Evolutionary conservation across 2,888 invertebrate genomes (phyloP).

Genomic region (Dasypolia templi): DNA sequence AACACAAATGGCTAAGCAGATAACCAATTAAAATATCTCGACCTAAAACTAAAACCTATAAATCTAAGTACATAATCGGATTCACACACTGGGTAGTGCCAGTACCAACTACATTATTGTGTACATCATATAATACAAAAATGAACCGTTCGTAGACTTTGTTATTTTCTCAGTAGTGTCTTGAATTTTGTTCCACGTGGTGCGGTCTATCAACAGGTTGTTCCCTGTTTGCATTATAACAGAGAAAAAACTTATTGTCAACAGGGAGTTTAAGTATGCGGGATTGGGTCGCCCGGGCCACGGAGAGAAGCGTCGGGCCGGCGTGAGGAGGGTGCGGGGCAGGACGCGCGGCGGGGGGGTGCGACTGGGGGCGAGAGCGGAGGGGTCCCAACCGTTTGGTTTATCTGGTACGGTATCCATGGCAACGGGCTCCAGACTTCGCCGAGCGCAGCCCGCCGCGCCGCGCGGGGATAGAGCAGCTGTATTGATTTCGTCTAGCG

Average conservation of each 20-base stretch:
- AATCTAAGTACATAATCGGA: conserved; percentile 1
- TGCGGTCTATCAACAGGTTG: conserved; percentile 76
- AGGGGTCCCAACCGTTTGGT: conserved; percentile 68
- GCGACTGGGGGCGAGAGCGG: conserved; percentile 57
- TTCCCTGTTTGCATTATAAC: conserved; percentile 62
- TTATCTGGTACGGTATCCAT: conserved; percentile 85
- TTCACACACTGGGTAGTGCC: neutral
- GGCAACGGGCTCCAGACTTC: conserved; percentile 82
- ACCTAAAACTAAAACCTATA: neutral
- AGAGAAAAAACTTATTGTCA: conserved; percentile 64
- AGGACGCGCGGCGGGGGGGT: conserved; percentile 37
- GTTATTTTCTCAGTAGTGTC: conserved; percentile 6
- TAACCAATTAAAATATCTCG: neutral
- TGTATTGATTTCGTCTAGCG: conserved; percentile 90
- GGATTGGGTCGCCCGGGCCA: conserved; percentile 60
- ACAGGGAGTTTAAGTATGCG: conserved; percentile 33
- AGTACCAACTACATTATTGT: neutral
- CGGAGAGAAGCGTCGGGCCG: conserved; percentile 48
- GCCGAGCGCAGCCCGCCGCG: conserved; percentile 77
- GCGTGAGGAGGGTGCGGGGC: conserved; percentile 49
- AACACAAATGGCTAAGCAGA: too few species aligned
- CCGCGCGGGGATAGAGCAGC: conserved; percentile 86
- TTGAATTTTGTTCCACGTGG: conserved; percentile 63
- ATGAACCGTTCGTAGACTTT: conserved; percentile 11
- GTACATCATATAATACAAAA: conserved; percentile 13